Base-by-base conservation (phyloP, 2,888 invertebrate genomes). In the Rhaphigaster nebulosa region DNA sequence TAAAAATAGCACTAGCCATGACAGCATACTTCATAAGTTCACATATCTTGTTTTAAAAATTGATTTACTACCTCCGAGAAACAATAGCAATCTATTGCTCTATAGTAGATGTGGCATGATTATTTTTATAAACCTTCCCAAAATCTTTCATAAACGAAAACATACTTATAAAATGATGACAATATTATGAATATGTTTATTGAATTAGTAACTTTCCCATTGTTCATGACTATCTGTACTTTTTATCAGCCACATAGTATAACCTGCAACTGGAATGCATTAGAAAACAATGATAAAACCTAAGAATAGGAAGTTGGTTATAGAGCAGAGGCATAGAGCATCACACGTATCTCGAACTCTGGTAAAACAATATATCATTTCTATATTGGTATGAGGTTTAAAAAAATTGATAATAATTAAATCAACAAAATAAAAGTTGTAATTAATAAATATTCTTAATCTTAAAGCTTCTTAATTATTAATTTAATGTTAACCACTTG, bases 211-310 rank as follows among this genome's bases (percentile, higher is more conserved):
- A 76, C 10, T 15, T 8, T 76, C 10, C 10, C 38, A 38, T 38
- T 8, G 20, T 38, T 20, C 23, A 76, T 76, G 20, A 54, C 34
- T 13, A 23, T 13, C 26, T 23, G 26, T 38, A 54, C 45, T 54
- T 23, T 54, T 87, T 38, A 54, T 56, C 87, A 65, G 12, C n/a
- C 60, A 26, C 60, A 41, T 41, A 88, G 12, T 38, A 88, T 88
- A 60, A 60, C 56, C 56, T 60, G 88, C 34, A 88, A 41, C 26
- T 88, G 88, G 87, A 87, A 87, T 20, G 87, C 52, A 20, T 52
- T 45, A 29, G 88, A 88, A 84, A 84, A 84, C 84, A 84, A 50
- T 84, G 84, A 38, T 45, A 84, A 45, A 84, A 84, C 84, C 84
- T 84, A 45, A n/a, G 15, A 41, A 84, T 84, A 84, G 84, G n/a